These are phyloP conservation scores for Euleptes europaea DNA, from an alignment of 2,113 vertebrate genomes.

Conservation along the genomic window DNA sequence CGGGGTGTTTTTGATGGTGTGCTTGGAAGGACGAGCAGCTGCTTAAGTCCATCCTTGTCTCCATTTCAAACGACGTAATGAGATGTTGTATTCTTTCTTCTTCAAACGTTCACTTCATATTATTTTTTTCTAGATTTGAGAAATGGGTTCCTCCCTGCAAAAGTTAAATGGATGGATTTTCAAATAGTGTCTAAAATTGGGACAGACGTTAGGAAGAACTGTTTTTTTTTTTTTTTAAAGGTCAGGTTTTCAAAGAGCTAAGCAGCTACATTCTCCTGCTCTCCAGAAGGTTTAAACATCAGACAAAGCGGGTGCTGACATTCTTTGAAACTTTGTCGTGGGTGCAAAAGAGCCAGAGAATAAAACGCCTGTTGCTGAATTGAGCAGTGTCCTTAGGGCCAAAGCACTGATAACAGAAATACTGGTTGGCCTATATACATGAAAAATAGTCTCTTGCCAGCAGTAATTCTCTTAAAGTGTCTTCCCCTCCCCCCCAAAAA, in stretches of 20 bases:
- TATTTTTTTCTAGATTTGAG: not conserved
- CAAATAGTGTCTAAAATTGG: constrained; percentile 1
- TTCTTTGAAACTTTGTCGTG: not conserved
- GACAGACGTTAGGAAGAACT: not conserved
- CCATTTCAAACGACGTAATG: not conserved
- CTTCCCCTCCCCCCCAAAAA: constrained; percentile 34
- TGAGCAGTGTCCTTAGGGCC: not conserved
- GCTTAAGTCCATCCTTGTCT: not conserved
- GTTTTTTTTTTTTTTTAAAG: not conserved
- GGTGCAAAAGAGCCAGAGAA: not conserved
- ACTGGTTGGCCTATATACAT: not conserved
- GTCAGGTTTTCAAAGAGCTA: not conserved
- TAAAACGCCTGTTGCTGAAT: not conserved
- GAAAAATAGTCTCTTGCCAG: constrained; percentile 9
- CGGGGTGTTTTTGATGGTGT: not conserved
- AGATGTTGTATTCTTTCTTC: not conserved
- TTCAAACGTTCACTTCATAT: constrained; percentile 1
- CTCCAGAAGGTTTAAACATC: not conserved
- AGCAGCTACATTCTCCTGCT: not conserved
- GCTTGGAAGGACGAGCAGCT: not conserved
- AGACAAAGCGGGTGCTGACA: not conserved
- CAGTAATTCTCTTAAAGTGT: constrained; percentile 1
- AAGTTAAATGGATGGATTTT: not conserved
- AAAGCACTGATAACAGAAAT: constrained; percentile 16
- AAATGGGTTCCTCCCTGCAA: not conserved